Evolutionary conservation across 37 sponge, comb jelly and placozoan species (phyloP), one percentile per base, ranked within the genome.

Genomic region (Halichondria panicea): DNA sequence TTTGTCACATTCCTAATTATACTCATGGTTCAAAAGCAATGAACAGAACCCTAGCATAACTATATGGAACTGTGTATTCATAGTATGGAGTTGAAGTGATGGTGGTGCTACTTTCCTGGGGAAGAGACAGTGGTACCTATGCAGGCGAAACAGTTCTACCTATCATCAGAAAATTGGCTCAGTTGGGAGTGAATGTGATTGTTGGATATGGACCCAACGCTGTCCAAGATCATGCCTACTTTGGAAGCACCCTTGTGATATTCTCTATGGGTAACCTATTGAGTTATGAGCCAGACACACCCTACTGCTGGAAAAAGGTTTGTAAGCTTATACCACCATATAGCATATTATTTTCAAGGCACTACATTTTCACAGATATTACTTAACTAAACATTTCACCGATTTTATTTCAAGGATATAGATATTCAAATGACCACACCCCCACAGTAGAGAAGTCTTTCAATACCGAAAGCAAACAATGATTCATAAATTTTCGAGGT

Each of bases 41-140:
- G 12, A 35, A 22, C 8, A 40, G 27, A 48, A 11, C 52, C 52
- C 52, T 48, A 18, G 19, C 8, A 64, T 11, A 40, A 64, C 12
- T 22, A 64, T 64, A 8, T 11, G 37, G 7, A 11, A 37, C 35
- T 64, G 40, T 35, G 40, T 64, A 19, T 9, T 39, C 42, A 24
- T 58, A 90, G 86, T 70, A 52, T 71, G 82, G 91, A 53, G 86
- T 77, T 12, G 66, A 42, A 31, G 50, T 69, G 31, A 85, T 90
- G 13, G 46, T 90, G 4, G 91, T 90, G 27, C 13, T 90, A 74
- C 42, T 85, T 72, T 72, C 81, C 77, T 90, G 91, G 91, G 91
- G 91, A 19, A 68, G 69, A 44, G 66, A 69, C 42, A 71, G 68
- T 12, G 40, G 69, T 45, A 76, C 56, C 61, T 71, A 42, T 57